phyloP scores from a whole-genome alignment of 2,888 invertebrate species.

The Limenitis arthemis region DNA sequence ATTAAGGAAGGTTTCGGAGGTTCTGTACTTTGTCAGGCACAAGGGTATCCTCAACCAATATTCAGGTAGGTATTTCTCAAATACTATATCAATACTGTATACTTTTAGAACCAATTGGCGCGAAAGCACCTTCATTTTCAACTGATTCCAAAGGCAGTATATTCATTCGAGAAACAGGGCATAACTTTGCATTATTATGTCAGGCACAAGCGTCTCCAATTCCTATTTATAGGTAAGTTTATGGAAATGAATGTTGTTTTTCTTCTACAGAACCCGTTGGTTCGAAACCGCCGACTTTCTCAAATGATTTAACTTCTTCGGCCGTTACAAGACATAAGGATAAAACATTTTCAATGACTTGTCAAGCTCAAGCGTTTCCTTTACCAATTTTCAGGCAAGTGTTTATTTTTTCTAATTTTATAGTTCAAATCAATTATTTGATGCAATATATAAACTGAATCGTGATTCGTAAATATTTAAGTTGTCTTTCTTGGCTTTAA shows the following conservation, averaged over 20 bases:
- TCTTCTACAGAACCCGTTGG: slow-evolving; percentile 73
- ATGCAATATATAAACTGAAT: no score
- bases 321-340: slow-evolving; percentile 71
- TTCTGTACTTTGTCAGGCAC: slow-evolving; percentile 70
- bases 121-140: slow-evolving; percentile 75
- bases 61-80: slow-evolving; percentile 72
- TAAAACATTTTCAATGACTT: slow-evolving; percentile 75
- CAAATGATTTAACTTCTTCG: slow-evolving; percentile 72
- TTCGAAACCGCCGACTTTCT: slow-evolving; percentile 73
- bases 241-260: slow-evolving; percentile 29
- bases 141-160: slow-evolving; percentile 75
- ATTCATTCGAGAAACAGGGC: slow-evolving; percentile 69
- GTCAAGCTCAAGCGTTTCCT: slow-evolving; percentile 81
- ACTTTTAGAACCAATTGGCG: slow-evolving; percentile 73
- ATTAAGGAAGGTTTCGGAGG: slow-evolving; percentile 51
- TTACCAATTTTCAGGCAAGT: slow-evolving; percentile 81
- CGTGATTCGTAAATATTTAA: neutral
- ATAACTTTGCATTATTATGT: slow-evolving; percentile 75
- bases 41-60: slow-evolving; percentile 75
- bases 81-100: slow-evolving; percentile 29
- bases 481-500: neutral
- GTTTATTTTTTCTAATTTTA: neutral
- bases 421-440: neutral
- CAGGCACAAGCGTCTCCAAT: slow-evolving; percentile 75
- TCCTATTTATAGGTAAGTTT: slow-evolving; percentile 75